Base-by-base conservation (phyloP, 2,113 vertebrate species). In the Serinus canaria region DNA sequence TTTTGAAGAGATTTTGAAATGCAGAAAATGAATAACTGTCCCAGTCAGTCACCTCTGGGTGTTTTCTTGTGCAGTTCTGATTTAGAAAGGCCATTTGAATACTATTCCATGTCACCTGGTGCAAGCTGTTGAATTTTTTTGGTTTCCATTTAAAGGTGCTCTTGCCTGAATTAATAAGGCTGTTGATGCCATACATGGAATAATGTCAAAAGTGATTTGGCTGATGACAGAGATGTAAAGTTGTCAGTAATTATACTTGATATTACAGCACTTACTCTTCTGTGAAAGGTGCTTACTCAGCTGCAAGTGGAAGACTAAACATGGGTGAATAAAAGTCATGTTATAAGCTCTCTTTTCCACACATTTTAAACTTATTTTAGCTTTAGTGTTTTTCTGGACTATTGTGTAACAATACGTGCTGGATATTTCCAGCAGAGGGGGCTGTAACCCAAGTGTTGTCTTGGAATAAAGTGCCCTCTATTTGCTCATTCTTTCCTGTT, bases 361-460 rank as follows among this genome's bases (percentile, higher is more conserved):
- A 1, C 37, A 10, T 33, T 31, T 72, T 47, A 43, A 41, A 33
- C 18, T 74, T 37, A 9, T 47, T 84, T 72, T 46, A 6, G 1
- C 8, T 63, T 52, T 49, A 30, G 28, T 5, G 10, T 60, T 78
- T 87, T 55, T 41, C 5, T 4, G 0, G 15, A 11, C 13, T 44
- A 0, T 44, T 83, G 19, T 67, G 19, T 83, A 83, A 73, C 5
- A 25, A 1, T 35, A 17, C 20, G 7, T 75, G 35, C 20, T 49
- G 53, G 50, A 1, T 46, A 28, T 56, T 92, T 89, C 88, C 96
- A 87, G 88, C 59, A 95, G 96, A 92, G 93, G 94, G 92, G 21
- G 93, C 86, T 90, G 59, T 70, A 47, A 52, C 53, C 67, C 52
- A 69, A 67, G 16, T 39, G 14, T 79, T 68, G 25, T 25, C 20